Evolutionary conservation across 2,888 invertebrate species (phyloP).

Genomic region (Orthosia gracilis): DNA sequence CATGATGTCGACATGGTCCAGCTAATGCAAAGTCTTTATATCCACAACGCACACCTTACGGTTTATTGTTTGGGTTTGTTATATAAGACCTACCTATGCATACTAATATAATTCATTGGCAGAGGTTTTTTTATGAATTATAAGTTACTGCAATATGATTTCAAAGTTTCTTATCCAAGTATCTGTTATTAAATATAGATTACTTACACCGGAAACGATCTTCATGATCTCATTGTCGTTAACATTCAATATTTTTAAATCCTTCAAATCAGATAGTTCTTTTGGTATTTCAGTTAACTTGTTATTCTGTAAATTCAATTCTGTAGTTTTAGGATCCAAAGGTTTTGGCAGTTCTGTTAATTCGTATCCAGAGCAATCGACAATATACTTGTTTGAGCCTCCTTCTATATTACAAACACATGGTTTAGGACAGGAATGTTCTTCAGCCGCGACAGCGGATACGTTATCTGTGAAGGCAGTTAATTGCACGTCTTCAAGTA

Average conservation of each 20-base stretch:
- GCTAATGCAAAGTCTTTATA: conserved; percentile 11
- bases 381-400: conserved; percentile 76
- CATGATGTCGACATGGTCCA: conserved; percentile 15
- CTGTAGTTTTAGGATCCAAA: conserved; percentile 81
- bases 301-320: conserved; percentile 84
- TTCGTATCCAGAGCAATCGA: conserved; percentile 88
- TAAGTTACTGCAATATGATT: neutral
- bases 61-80: conserved; percentile 2
- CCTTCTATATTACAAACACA: conserved; percentile 85
- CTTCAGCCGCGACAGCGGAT: conserved; percentile 55
- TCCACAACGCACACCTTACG: conserved; percentile 25
- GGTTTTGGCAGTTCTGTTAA: conserved; percentile 88
- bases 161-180: neutral
- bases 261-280: conserved; percentile 79
- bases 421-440: conserved; percentile 77
- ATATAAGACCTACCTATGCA: neutral
- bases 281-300: conserved; percentile 85
- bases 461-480: conserved; percentile 65
- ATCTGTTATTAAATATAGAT: neutral
- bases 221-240: conserved; percentile 83
- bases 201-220: conserved; percentile 83
- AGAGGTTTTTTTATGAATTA: neutral
- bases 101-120: neutral
- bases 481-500: conserved; percentile 77
- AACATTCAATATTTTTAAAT: conserved; percentile 82